Conservation (phyloP, 2,888 invertebrate genomes). For the Dynastes tityus region DNA sequence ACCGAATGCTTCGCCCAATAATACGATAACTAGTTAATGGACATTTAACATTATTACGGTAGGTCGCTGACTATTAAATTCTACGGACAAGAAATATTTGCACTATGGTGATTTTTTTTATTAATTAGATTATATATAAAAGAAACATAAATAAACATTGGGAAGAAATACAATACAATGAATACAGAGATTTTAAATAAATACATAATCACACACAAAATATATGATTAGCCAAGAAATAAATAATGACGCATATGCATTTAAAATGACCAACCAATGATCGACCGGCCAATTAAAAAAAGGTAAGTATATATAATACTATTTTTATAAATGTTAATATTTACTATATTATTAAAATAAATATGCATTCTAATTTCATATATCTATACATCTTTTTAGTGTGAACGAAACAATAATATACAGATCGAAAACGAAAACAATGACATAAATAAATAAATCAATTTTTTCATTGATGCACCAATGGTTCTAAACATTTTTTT, state of each 20-base stretch:
- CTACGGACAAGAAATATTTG: background rate
- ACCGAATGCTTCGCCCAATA: too few species aligned
- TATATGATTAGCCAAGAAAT: constrained; percentile 41
- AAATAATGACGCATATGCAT: constrained; percentile 44
- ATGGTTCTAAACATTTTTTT: constrained; percentile 27
- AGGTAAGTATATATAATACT: constrained; percentile 54
- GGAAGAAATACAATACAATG: constrained; percentile 46
- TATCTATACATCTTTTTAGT: constrained; percentile 48
- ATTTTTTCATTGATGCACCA: constrained; percentile 44
- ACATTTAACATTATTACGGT: too few species aligned
- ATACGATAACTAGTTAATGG: too few species aligned
- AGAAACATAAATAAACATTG: constrained; percentile 47
- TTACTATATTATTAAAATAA: constrained; percentile 55
- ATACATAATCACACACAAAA: constrained; percentile 47
- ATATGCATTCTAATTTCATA: constrained; percentile 51
- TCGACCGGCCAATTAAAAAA: constrained; percentile 22
- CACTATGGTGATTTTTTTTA: constrained; percentile 43
- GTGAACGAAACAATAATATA: constrained; percentile 44
- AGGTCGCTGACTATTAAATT: background rate
- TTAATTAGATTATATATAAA: constrained; percentile 46
- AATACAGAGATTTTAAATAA: constrained; percentile 47
- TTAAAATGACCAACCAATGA: constrained; percentile 36
- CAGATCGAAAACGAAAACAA: constrained; percentile 32
- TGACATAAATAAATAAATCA: constrained; percentile 41
- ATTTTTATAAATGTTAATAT: constrained; percentile 55